Evolutionary conservation across 2,797 vertebrate genomes (phyloP).

Genomic region (Nyctibius grandis): DNA sequence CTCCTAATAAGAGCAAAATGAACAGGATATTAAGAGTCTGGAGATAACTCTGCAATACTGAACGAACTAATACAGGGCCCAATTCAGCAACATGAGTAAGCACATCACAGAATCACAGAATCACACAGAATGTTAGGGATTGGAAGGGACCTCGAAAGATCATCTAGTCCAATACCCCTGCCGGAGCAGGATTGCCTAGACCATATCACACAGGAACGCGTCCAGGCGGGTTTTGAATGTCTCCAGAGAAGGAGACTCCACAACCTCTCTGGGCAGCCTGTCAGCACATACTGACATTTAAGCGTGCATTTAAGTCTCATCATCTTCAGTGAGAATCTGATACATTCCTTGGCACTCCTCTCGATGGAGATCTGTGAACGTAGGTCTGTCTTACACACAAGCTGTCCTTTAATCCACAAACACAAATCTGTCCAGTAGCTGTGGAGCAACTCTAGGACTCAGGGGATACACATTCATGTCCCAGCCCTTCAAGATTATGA

Average conservation of each 20-base stretch:
- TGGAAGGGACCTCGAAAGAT: no score
- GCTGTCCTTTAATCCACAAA: background rate
- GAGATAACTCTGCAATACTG: background rate
- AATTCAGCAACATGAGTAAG: conserved; percentile 28
- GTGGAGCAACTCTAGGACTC: background rate
- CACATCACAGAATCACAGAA: no score
- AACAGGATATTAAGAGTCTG: conserved; percentile 23
- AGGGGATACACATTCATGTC: background rate
- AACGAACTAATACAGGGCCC: background rate
- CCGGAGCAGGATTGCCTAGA: no score
- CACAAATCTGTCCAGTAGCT: background rate
- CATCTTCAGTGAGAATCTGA: background rate
- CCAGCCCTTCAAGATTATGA: background rate
- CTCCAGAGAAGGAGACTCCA: no score
- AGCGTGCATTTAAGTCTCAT: background rate
- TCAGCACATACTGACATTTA: background rate
- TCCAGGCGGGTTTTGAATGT: no score
- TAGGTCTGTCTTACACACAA: background rate
- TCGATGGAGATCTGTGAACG: accelerated
- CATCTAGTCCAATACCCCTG: no score
- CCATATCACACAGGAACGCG: no score
- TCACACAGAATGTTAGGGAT: no score
- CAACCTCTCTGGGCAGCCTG: no score
- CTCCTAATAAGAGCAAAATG: conserved; percentile 5
- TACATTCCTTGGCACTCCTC: background rate